phyloP scores from a whole-genome alignment of 2,113 vertebrate genomes.

The Phalacrocorax aristotelis region DNA sequence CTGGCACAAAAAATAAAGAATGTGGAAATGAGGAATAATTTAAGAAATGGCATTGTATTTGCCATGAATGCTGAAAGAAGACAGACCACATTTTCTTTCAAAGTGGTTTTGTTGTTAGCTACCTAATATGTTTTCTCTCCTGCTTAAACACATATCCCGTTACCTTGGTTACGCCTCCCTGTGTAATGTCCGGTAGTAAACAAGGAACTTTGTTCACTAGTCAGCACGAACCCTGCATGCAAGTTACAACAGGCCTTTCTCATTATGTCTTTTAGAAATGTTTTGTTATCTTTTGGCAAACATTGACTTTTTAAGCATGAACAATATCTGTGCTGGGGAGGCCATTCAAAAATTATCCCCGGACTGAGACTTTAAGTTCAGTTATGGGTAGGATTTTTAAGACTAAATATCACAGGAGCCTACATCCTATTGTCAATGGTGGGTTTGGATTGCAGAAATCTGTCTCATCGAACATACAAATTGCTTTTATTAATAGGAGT shows the following conservation, averaged over 20 bases:
- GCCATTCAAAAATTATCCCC: not conserved
- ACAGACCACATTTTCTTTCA: not conserved
- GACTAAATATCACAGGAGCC: not conserved
- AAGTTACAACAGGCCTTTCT: not conserved
- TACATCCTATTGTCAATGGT: accelerated
- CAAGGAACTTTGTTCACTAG: not conserved
- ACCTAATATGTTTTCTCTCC: not conserved
- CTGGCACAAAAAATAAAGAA: not conserved
- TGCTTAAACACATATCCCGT: not conserved
- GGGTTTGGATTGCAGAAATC: not conserved
- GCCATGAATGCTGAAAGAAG: not conserved
- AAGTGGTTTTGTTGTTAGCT: not conserved
- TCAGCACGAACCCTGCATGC: not conserved
- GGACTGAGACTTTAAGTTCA: not conserved
- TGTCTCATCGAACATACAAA: not conserved
- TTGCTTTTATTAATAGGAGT: not conserved
- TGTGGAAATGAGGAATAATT: not conserved
- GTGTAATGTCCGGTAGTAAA: not conserved
- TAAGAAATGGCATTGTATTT: not conserved
- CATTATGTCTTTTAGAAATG: not conserved
- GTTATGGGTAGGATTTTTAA: not conserved
- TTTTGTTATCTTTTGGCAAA: not conserved
- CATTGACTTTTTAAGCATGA: not conserved
- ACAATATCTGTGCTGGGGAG: not conserved
- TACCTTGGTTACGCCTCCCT: not conserved